Base-by-base conservation (phyloP, 1,140 invertebrate genomes). In the Macrobrachium rosenbergii region DNA sequence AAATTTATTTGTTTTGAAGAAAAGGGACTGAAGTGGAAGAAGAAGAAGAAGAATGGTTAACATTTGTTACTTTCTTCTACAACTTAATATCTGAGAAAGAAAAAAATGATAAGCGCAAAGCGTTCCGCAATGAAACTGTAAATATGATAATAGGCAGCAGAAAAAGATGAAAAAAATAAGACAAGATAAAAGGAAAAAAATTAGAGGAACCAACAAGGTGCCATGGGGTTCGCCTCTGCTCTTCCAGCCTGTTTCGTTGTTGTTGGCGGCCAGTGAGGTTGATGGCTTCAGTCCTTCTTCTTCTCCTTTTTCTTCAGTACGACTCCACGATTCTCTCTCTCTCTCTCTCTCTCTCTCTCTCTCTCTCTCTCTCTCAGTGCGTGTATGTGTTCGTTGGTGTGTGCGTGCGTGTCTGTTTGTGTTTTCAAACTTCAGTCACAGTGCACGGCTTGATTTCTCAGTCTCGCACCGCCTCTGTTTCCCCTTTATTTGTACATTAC, bases 401-500 rank as follows among this genome's bases (percentile, higher is more conserved):
- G 19, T 72, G 69, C 21, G 69, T 72, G 69, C 43, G 69, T 72
- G 69, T 72, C 12, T 72, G 69, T 73, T 37, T n/a, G 67, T 23
- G 12, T 23, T 23, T 21, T 10, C 7, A 23, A 37, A 23, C 19
- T 43, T 69, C n/a, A 16, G 10, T 67, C n/a, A 23, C 69, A 7
- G 17, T 37, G 14, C 69, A 73, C 7, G 14, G 17, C 7, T 73
- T 73, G 69, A 73, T 73, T 11, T 43, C 58, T 59, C 23, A 2
- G 28, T 52, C 16, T 19, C 16, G 58, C 19, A n/a, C 79, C 16
- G 23, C 11, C 79, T 60, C 81, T 28, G 21, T 23, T 37, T 64
- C 28, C 19, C 17, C 64, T 16, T 64, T 7, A 14, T 10, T 58
- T 58, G 43, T 69, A 23, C 52, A 17, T 43, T 23, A 10, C 81